These are phyloP conservation scores for Sycophaga agraensis DNA, from an alignment of 1,140 invertebrate species.

Conservation along the genomic window DNA sequence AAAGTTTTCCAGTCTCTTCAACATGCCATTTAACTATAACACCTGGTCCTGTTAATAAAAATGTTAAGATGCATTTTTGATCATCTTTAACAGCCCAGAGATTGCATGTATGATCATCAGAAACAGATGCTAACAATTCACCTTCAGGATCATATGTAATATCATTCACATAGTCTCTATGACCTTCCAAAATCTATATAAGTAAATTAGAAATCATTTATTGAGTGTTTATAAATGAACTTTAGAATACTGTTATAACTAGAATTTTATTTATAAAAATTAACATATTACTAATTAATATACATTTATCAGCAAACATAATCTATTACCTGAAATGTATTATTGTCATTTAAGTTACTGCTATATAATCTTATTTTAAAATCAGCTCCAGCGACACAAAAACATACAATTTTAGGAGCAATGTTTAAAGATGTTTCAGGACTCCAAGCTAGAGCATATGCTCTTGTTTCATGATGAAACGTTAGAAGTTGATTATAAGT, in stretches of 20 bases:
- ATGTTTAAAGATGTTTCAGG: conserved; percentile 65
- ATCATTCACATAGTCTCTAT: conserved; percentile 72
- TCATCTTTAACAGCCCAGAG: conserved; percentile 66
- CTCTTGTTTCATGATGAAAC: conserved; percentile 58
- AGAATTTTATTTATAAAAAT: too few species aligned
- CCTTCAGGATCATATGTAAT: conserved; percentile 71
- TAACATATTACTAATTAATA: too few species aligned
- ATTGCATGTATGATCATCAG: conserved; percentile 75
- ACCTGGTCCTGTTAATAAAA: conserved; percentile 70
- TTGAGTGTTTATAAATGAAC: too few species aligned
- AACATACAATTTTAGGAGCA: conserved; percentile 62
- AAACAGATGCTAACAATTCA: conserved; percentile 69
- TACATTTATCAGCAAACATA: too few species aligned
- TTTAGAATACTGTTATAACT: too few species aligned
- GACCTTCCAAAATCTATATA: conserved; percentile 62
- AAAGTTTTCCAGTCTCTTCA: conserved; percentile 71
- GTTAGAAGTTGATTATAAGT: conserved; percentile 46
- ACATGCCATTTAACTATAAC: conserved; percentile 71
- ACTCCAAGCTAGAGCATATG: conserved; percentile 62
- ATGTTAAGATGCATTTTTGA: conserved; percentile 59
- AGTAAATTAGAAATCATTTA: too few species aligned
- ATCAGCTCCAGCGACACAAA: conserved; percentile 62
- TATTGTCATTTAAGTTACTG: conserved; percentile 59
- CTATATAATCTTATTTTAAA: conserved; percentile 61
- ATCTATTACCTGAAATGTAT: conserved; percentile 52